Conservation (phyloP, 2,888 invertebrate species). For the Drosophila sordidapex region DNA sequence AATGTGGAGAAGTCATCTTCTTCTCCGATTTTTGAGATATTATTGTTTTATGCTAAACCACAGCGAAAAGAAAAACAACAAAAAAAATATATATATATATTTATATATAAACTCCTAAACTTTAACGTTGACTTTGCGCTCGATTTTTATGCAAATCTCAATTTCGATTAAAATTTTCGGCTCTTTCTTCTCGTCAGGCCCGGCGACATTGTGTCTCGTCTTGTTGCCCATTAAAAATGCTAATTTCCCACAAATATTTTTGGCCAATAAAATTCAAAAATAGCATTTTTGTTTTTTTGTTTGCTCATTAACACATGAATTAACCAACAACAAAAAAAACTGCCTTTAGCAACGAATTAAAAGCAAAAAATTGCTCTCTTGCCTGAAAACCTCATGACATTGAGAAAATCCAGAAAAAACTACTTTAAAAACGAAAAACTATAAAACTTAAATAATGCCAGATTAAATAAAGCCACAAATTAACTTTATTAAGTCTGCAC, state of each 20-base stretch:
- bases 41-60: constrained; percentile 70
- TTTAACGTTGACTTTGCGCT: constrained; percentile 21
- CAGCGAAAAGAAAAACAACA: constrained; percentile 17
- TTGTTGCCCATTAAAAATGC: constrained; percentile 74
- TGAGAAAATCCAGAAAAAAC: constrained; percentile 26
- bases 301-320: constrained; percentile 71
- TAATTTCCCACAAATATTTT: constrained; percentile 58
- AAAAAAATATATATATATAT: not conserved
- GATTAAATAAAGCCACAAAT: constrained; percentile 32
- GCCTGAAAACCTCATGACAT: constrained; percentile 14
- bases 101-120: not conserved
- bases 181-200: constrained; percentile 16
- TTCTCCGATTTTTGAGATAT: constrained; percentile 54
- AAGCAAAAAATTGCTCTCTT: not conserved
- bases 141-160: constrained; percentile 65
- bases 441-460: constrained; percentile 17
- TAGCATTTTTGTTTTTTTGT: constrained; percentile 30
- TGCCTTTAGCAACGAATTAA: not conserved
- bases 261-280: constrained; percentile 23
- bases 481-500: constrained; percentile 23
- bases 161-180: constrained; percentile 30
- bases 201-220: constrained; percentile 78
- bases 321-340: constrained; percentile 50
- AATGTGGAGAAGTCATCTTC: constrained; percentile 42
- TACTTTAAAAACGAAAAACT: not conserved